Evolutionary conservation across 2,113 vertebrate genomes (phyloP), one percentile per base, ranked within the genome.

Genomic region (Atherinomorus stipes): DNA sequence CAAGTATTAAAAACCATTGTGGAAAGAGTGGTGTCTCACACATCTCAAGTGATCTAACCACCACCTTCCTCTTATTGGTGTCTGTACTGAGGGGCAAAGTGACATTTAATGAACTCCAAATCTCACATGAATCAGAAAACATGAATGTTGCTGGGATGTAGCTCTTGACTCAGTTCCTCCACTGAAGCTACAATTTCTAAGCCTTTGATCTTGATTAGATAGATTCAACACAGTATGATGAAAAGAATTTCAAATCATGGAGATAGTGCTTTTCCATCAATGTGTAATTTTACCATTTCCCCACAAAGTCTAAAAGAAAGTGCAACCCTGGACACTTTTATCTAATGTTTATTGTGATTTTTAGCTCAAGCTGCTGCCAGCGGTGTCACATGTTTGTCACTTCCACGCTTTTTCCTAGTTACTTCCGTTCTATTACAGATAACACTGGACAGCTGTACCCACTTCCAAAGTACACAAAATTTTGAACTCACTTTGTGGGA

Each of bases 371-470:
- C 53, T 21, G 21, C 25, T n/a, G 18, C n/a, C 42, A 53, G 26
- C 49, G 23, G 49, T 49, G 8, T 31, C 66, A 62, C 22, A 71
- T 11, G 9, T 64, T 60, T 69, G 50, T 47, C 23, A 65, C 74
- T 68, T 83, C 61, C 71, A 68, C 9, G 22, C 7, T 45, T 67
- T 63, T 74, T 13, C 10, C 38, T 47, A n/a, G 5, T 7, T 8
- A 47, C 44, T 64, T 65, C 63, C 47, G 45, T 56, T 26, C 23
- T 38, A 42, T 15, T 15, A 53, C 10, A 71, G 63, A 65, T 10
- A 18, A n/a, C 18, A 21, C 12, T 57, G 26, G 2, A 11, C 38
- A 45, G 19, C 23, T 34, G 12, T 45, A 34, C 56, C 63, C 18
- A 69, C 49, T 56, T 22, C 56, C 10, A 44, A 19, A 65, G 38